Evolutionary conservation across 1,140 invertebrate genomes (phyloP), one percentile per base, ranked within the genome.

Genomic region (Rhyzopertha dominica): DNA sequence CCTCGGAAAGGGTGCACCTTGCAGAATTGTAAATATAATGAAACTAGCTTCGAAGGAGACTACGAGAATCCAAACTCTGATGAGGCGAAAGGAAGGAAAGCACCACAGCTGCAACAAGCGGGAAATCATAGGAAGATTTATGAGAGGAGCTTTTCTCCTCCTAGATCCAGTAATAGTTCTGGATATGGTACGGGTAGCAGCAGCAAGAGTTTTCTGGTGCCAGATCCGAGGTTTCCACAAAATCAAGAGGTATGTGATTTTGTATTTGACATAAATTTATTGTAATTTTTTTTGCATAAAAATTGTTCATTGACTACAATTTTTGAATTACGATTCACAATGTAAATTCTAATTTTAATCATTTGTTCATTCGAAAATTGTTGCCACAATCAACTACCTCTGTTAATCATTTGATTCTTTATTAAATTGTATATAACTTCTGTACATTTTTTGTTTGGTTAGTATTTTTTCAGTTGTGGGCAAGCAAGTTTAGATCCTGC

Each of bases 141-240:
- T 68, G 82, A 84, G 53, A 73, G 84, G 38, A 84, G 81, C 46
- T 80, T 84, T 59, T 88, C 85, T 50, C 87, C 87, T 34, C 86
- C 86, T n/a, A 72, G 84, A 49, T 88, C 85, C 26, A 82, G 80
- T 57, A 85, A 84, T 62, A 87, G 84, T 68, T 87, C 84, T 25
- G 87, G 87, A 5, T 90, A 90, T 64, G 86, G 87, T 30, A 90
- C 86, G 12, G 86, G 85, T 61, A 84, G 80, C 45, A 84, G 82
- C 59, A 81, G 78, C 37, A 79, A 81, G 54, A 81, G 81, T 45
- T 70, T 82, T 78, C 68, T 75, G 68, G 61, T 65, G 36, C 48
- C 65, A 23, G 77, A 78, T 68, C 67, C 71, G 17, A 67, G 74
- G 50, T 73, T 74, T 62, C 68, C 68, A 14, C 54, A 69, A 49